These are phyloP conservation scores for Fregata magnificens DNA, from an alignment of 2,113 vertebrate genomes.

Conservation along the genomic window DNA sequence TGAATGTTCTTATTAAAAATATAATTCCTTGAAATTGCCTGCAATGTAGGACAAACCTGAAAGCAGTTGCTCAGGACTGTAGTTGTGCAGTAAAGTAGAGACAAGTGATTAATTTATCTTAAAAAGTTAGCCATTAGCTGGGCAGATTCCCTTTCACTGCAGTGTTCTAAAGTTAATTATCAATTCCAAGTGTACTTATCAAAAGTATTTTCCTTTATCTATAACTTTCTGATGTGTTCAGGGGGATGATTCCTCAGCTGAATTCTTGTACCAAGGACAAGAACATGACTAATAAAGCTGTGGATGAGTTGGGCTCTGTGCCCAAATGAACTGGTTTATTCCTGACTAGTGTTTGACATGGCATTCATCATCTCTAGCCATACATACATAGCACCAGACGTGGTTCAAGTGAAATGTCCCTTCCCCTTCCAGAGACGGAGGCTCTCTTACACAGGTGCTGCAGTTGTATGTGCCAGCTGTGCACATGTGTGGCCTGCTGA, in stretches of 20 bases:
- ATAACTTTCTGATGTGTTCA: not conserved
- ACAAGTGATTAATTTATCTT: not conserved
- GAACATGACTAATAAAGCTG: not conserved
- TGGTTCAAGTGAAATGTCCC: not conserved
- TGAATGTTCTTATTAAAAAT: not conserved
- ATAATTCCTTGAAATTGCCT: not conserved
- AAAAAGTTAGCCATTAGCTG: not conserved
- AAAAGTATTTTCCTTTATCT: not conserved
- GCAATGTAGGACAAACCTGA: not conserved
- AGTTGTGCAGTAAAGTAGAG: not conserved
- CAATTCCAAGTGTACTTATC: not conserved
- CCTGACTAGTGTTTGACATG: not conserved
- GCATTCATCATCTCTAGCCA: not conserved
- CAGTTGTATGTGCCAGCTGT: not conserved
- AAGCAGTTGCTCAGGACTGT: not conserved
- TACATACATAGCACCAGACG: accelerated
- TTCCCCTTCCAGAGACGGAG: not conserved
- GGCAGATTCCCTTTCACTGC: not conserved
- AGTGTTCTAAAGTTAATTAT: not conserved
- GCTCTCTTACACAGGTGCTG: not conserved
- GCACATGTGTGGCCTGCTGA: not conserved
- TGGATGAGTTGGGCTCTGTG: not conserved
- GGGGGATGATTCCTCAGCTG: not conserved
- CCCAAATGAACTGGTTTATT: not conserved
- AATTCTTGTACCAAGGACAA: not conserved